Evolutionary conservation across 2,888 invertebrate genomes (phyloP).

Genomic region (Eulithis testata): DNA sequence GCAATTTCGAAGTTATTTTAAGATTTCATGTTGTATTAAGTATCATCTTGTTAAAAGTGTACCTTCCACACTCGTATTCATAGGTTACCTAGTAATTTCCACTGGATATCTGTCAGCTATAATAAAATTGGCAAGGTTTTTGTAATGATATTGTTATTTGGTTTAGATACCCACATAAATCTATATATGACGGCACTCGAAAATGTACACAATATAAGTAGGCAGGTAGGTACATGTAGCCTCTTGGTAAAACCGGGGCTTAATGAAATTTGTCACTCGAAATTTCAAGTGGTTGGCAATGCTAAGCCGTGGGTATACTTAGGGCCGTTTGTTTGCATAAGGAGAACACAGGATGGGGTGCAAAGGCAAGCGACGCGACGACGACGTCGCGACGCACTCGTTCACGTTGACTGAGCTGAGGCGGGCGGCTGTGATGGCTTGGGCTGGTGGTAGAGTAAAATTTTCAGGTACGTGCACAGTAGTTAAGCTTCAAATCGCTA

Average conservation of each 20-base stretch:
- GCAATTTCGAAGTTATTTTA: conserved; percentile 17
- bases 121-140: background rate
- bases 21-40: conserved; percentile 11
- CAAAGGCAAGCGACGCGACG: conserved; percentile 32
- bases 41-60: background rate
- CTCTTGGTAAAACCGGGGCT: conserved; percentile 45
- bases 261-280: conserved; percentile 61
- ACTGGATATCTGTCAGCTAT: background rate
- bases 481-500: too few species aligned
- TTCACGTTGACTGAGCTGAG: conserved; percentile 1
- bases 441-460: background rate
- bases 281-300: conserved; percentile 57
- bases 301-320: conserved; percentile 66
- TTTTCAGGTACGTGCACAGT: background rate
- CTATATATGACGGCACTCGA: conserved; percentile 18
- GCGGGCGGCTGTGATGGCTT: background rate
- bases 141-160: background rate
- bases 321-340: conserved; percentile 66
- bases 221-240: conserved; percentile 15
- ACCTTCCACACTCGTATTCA: too few species aligned
- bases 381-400: conserved; percentile 2
- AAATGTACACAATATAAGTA: background rate
- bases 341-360: conserved; percentile 54
- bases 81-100: too few species aligned
- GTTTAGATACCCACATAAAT: background rate